These are phyloP conservation scores for Carcina quercana DNA, from an alignment of 2,888 invertebrate species.

Conservation along the genomic window DNA sequence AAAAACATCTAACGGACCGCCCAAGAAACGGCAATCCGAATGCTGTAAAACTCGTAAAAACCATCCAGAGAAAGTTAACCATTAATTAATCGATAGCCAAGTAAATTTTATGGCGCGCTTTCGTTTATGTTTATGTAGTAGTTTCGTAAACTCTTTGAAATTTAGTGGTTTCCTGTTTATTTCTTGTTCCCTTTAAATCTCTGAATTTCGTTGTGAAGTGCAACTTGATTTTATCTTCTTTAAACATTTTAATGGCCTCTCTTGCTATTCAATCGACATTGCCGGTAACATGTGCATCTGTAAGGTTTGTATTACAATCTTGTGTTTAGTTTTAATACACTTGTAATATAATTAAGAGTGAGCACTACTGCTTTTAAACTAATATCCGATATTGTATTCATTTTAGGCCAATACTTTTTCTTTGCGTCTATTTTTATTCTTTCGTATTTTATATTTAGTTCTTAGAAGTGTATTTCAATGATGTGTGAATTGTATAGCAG, in stretches of 20 bases:
- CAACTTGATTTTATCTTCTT: constrained; percentile 2
- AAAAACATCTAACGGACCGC: constrained; percentile 16
- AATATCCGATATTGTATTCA: too few relatives aligned
- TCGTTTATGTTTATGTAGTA: constrained; percentile 18
- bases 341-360: too few relatives aligned
- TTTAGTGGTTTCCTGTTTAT: constrained; percentile 28
- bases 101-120: constrained; percentile 20
- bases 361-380: too few relatives aligned
- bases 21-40: constrained; percentile 9
- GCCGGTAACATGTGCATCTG: too few relatives aligned
- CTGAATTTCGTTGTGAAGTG: constrained; percentile 16
- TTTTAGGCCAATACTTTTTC: too few relatives aligned
- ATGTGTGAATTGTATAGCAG: too few relatives aligned
- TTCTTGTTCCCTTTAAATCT: constrained; percentile 20
- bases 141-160: constrained; percentile 23
- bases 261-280: constrained; percentile 2
- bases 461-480: too few relatives aligned
- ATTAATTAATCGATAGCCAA: constrained; percentile 12
- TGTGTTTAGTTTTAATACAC: too few relatives aligned
- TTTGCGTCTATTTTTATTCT: too few relatives aligned
- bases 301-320: too few relatives aligned
- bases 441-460: too few relatives aligned
- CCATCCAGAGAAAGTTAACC: constrained; percentile 13
- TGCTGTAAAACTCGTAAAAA: constrained; percentile 9
- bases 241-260: constrained; percentile 5